phyloP scores from a whole-genome alignment of 2,113 vertebrate genomes.

The Lepus americanus region DNA sequence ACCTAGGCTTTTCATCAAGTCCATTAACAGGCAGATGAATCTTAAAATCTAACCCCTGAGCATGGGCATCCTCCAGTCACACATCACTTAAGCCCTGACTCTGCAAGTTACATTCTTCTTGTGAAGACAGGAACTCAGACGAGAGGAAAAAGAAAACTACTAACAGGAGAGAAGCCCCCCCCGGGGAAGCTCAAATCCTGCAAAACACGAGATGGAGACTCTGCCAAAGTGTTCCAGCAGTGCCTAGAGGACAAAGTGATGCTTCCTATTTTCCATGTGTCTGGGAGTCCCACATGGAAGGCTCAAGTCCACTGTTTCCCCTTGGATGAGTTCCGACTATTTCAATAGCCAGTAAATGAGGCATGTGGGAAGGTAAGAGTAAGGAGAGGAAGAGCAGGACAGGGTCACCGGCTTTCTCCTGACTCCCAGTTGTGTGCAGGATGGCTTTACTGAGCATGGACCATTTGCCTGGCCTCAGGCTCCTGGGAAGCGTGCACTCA shows the following conservation, averaged over 20 bases:
- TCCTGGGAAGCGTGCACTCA: neutral
- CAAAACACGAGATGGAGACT: neutral
- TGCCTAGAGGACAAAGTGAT: neutral
- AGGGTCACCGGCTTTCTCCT: neutral
- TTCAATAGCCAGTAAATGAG: neutral
- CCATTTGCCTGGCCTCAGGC: neutral
- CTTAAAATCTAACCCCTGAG: slow-evolving; percentile 64
- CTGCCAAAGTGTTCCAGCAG: neutral
- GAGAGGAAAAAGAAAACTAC: slow-evolving; percentile 24
- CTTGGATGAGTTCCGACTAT: neutral
- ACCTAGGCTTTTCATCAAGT: slow-evolving; percentile 71
- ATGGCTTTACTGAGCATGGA: neutral
- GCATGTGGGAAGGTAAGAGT: neutral
- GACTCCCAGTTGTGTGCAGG: neutral
- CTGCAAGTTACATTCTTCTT: slow-evolving; percentile 55
- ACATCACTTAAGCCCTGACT: neutral
- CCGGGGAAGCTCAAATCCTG: neutral
- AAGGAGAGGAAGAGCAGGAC: neutral
- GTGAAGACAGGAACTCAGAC: slow-evolving; percentile 37
- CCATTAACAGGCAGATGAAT: slow-evolving; percentile 74
- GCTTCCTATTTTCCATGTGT: neutral
- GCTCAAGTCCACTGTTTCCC: neutral
- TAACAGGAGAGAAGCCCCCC: neutral
- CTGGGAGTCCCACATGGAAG: neutral
- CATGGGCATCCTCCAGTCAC: slow-evolving; percentile 45